Base-by-base conservation (phyloP, 2,113 vertebrate genomes). In the Astur gentilis region DNA sequence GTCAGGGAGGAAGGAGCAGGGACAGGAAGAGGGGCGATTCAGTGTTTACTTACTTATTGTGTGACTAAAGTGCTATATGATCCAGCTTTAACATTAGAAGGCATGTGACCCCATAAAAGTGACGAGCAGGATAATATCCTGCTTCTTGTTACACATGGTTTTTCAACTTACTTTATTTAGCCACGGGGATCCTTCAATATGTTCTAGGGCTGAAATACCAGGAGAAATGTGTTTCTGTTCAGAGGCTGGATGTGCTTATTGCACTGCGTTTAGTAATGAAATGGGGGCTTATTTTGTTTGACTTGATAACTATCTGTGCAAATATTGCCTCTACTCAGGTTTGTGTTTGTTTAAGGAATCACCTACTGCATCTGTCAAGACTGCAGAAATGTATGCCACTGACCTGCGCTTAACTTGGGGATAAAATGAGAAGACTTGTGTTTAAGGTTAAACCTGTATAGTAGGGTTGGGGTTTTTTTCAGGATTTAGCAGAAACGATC, bases 21-120 rank as follows among this genome's bases (percentile, higher is more conserved):
- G 94, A 94, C 96, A 97, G 97, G 97, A 98, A 97, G 84, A 83
- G 83, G 55, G 90, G 83, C 40, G 8, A 96, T 80, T 95, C 94
- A 95, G 40, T 92, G 75, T 97, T 97, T 97, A 86, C 94, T 94
- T 93, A 92, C 95, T 89, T 94, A 91, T 77, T 95, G 87, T 96
- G 94, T 95, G 95, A 96, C 69, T 13, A 34, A 94, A 96, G 87
- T 67, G 84, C 83, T 95, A 38, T 90, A 77, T 52, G 81, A 94
- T 96, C 89, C 76, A 86, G 76, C 83, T 92, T 94, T 60, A 92
- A 52, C 86, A 67, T 93, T 78, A 70, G 93, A 81, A 95, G 65
- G 77, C 40, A 42, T 81, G 64, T 55, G 47, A 87, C 84, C 85
- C 73, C 66, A 70, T 85, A 73, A 83, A 93, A 91, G 61, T 70